Conservation (phyloP, 2,113 vertebrate species). For the Mobula birostris region DNA sequence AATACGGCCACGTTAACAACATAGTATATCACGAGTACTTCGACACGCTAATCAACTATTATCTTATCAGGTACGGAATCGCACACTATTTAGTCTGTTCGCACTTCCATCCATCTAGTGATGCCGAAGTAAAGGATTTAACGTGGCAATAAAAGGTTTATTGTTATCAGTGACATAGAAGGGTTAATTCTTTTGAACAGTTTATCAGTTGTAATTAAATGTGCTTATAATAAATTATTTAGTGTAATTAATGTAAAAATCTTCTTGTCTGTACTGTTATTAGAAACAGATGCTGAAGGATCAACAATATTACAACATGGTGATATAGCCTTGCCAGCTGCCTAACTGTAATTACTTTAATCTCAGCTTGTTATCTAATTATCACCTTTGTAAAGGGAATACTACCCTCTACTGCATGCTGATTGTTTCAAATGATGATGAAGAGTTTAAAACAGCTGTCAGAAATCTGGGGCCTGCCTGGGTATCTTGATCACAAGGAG, state of each 20-base stretch:
- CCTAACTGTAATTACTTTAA: conserved; percentile 80
- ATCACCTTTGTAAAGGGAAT: conserved; percentile 83
- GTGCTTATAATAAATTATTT: conserved; percentile 80
- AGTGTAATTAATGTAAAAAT: conserved; percentile 74
- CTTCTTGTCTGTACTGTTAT: conserved; percentile 65
- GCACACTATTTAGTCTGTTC: not conserved
- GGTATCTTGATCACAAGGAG: conserved; percentile 56
- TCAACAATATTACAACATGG: conserved; percentile 73
- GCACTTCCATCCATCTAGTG: not conserved
- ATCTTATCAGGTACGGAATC: conserved; percentile 37
- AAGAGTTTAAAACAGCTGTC: conserved; percentile 74
- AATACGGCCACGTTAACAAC: conserved; percentile 39
- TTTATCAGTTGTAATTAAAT: conserved; percentile 81
- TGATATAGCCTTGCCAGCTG: conserved; percentile 71
- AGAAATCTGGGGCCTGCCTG: conserved; percentile 61
- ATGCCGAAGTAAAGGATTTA: conserved; percentile 25
- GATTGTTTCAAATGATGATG: conserved; percentile 74
- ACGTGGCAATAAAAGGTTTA: conserved; percentile 19
- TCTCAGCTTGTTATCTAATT: conserved; percentile 87
- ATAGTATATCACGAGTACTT: conserved; percentile 42
- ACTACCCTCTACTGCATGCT: conserved; percentile 73
- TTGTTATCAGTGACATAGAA: conserved; percentile 54
- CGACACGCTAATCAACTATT: conserved; percentile 39
- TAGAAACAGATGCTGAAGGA: conserved; percentile 74
- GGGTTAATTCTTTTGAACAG: conserved; percentile 68